These are phyloP conservation scores for Caenorhabditis briggsae DNA, from an alignment of 1,140 invertebrate species.

Conservation along the genomic window DNA sequence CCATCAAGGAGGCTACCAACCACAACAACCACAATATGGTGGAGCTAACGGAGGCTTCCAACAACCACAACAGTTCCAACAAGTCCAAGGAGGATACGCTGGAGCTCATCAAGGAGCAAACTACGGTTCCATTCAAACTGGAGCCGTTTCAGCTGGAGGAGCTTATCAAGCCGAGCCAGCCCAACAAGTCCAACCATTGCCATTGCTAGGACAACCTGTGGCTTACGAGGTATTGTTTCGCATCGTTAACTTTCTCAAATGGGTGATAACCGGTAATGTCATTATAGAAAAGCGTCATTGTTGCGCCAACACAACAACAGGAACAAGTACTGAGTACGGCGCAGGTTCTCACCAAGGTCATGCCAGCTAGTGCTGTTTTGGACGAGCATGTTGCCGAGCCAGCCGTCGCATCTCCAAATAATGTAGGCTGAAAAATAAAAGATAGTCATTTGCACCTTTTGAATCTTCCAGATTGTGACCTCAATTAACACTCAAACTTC, in stretches of 20 bases:
- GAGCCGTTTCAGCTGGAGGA: constrained; percentile 29
- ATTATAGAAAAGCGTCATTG: constrained; percentile 23
- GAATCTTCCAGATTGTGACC: constrained; percentile 11
- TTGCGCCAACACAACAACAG: constrained; percentile 39
- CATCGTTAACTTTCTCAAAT: constrained; percentile 34
- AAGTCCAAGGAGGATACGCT: constrained; percentile 9
- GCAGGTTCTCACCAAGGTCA: constrained; percentile 41
- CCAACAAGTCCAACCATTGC: constrained; percentile 31
- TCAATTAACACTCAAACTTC: constrained; percentile 21
- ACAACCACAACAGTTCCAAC: constrained; percentile 19
- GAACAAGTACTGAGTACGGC: constrained; percentile 24
- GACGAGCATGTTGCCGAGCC: constrained; percentile 30
- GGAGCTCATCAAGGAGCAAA: neutral
- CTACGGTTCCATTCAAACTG: constrained; percentile 19
- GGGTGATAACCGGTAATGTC: constrained; percentile 17
- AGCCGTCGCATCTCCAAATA: constrained; percentile 4
- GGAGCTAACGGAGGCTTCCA: constrained; percentile 1
- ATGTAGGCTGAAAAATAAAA: neutral
- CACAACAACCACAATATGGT: neutral
- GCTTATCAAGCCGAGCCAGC: constrained; percentile 25
- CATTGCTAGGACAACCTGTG: constrained; percentile 44
- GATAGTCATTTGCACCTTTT: neutral
- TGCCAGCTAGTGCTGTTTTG: constrained; percentile 46
- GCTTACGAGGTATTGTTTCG: constrained; percentile 43
- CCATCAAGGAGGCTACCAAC: neutral